Base-by-base conservation (phyloP, 2,888 invertebrate species). In the Drosophila subquinaria region DNA sequence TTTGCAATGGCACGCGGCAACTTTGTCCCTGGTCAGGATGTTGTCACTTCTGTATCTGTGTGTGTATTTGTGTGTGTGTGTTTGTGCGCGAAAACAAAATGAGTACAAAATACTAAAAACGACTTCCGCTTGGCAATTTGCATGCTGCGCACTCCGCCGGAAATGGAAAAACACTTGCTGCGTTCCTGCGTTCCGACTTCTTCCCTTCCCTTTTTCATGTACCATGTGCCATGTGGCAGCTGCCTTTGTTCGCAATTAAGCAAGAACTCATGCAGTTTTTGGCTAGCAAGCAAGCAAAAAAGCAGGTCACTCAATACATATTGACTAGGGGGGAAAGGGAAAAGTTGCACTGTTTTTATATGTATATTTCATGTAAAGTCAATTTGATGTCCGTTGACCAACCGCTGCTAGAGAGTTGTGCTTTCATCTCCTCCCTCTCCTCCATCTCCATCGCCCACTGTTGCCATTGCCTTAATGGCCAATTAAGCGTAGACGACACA, bases 401-500 rank as follows among this genome's bases (percentile, higher is more conserved):
- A 88, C 87, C 78, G 90, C 89, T 87, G 84, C 53, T 79, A 52
- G 45, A 50, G 38, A 43, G 20, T 5, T 30, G 11, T 33, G 17
- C 56, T 17, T 1, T 8, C 30, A 30, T n/a, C 42, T 15, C n/a
- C 10, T 13, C 40, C 40, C n/a, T 17, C 10, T 43, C 45, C 8
- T n/a, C 33, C 27, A 17, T 4, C 50, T 43, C 30, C 3, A 10
- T 15, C n/a, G 4, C 33, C 20, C 20, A 1, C 10, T 20, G 42
- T 35, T 51, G 60, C 45, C 59, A 42, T 38, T 35, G 69, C 76
- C 90, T 91, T 92, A 92, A 92, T 92, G 91, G 92, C 90, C 92
- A 92, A 92, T 92, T 92, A 92, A 92, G 91, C 82, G 90, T 91
- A 91, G 91, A 91, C 91, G 92, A 89, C 90, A 90, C 91, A 90